Evolutionary conservation across 2,888 invertebrate species (phyloP).

Genomic region (Hydrotaea diabolus): DNA sequence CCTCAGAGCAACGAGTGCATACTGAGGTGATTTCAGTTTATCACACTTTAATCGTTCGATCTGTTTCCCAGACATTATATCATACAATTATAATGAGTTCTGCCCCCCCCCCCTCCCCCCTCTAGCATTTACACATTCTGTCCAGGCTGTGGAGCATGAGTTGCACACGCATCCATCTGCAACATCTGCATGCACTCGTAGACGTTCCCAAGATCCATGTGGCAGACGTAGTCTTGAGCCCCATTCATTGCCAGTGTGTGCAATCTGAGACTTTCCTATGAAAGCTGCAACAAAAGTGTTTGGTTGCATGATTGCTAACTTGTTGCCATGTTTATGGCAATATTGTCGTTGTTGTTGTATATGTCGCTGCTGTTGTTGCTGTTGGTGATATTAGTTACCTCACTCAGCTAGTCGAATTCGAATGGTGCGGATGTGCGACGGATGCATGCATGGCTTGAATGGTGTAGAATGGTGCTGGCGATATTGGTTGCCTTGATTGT

Average conservation of each 20-base stretch:
- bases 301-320: background rate
- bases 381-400: slow-evolving; percentile 19
- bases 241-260: too few relatives aligned
- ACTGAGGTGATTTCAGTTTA: too few relatives aligned
- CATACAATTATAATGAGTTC: background rate
- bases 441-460: background rate
- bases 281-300: background rate
- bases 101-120: slow-evolving; percentile 15
- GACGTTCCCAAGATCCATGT: too few relatives aligned
- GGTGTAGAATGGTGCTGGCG: background rate
- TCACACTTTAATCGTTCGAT: too few relatives aligned
- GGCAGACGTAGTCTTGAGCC: too few relatives aligned
- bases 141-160: too few relatives aligned
- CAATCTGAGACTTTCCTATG: slow-evolving; percentile 37
- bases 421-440: background rate
- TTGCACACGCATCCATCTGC: too few relatives aligned
- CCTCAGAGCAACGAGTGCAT: too few relatives aligned
- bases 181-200: too few relatives aligned
- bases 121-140: slow-evolving; percentile 28
- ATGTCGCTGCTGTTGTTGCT: background rate
- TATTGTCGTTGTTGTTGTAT: background rate
- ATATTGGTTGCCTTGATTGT: background rate
- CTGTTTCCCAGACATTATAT: too few relatives aligned
- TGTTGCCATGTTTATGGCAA: background rate
- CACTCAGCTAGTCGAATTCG: slow-evolving; percentile 7